Conservation (phyloP, 2,888 invertebrate species). For the Masnerella sp. region DNA sequence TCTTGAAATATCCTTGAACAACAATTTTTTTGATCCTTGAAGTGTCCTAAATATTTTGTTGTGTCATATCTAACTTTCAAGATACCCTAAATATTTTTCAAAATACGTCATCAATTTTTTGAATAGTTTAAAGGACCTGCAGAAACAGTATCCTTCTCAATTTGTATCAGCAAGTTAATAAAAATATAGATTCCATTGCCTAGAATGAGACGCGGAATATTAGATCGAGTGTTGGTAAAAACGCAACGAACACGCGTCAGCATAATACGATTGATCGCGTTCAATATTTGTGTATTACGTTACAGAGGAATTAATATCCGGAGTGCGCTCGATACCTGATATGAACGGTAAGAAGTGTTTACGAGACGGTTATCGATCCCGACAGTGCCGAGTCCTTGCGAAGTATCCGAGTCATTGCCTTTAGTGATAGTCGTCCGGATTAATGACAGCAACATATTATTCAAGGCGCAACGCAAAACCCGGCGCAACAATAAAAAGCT, state of each 20-base stretch:
- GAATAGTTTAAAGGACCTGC: no score
- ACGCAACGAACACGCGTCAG: conserved; percentile 7
- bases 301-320: conserved; percentile 32
- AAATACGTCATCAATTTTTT: no score
- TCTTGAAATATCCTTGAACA: no score
- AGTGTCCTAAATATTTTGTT: no score
- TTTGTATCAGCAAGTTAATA: no score
- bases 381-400: conserved; percentile 57
- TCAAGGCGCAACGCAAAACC: conserved; percentile 48
- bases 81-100: no score
- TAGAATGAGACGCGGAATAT: no score
- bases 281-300: conserved; percentile 30
- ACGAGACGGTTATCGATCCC: conserved; percentile 57
- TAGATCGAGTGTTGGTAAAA: no score
- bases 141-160: no score
- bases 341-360: conserved; percentile 45
- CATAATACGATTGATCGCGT: conserved; percentile 17
- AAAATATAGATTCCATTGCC: no score
- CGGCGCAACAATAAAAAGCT: conserved; percentile 54
- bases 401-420: conserved; percentile 59
- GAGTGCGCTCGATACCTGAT: conserved; percentile 35
- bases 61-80: no score
- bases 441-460: conserved; percentile 58
- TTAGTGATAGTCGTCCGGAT: conserved; percentile 55
- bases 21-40: no score